phyloP scores from a whole-genome alignment of 2,113 vertebrate genomes.

The Pantherophis guttatus region DNA sequence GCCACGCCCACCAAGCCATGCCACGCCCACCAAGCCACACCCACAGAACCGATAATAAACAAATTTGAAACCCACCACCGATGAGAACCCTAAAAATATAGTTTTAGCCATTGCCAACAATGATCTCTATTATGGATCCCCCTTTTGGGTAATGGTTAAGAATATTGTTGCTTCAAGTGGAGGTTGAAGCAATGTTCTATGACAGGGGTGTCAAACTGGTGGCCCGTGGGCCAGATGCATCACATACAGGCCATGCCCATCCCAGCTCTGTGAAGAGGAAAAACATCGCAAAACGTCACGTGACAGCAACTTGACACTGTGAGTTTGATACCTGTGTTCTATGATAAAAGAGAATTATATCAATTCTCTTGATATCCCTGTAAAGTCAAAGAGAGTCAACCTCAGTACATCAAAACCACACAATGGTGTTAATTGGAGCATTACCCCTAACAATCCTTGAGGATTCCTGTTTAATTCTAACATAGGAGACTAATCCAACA shows the following conservation, averaged over 20 bases:
- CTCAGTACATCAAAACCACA: background rate
- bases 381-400: background rate
- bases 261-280: too few species aligned
- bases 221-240: rapidly evolving
- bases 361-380: background rate
- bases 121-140: background rate
- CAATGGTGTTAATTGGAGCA: background rate
- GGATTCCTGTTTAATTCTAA: background rate
- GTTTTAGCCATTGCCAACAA: background rate
- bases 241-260: too few species aligned
- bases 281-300: too few species aligned
- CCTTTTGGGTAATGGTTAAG: background rate
- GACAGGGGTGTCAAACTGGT: background rate
- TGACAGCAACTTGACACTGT: too few species aligned
- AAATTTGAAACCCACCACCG: too few species aligned
- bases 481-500: background rate
- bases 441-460: background rate
- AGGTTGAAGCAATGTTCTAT: background rate
- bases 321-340: background rate
- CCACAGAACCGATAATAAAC: too few species aligned
- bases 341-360: background rate
- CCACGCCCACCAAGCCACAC: too few species aligned
- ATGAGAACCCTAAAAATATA: background rate
- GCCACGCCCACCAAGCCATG: too few species aligned
- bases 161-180: background rate